Base-by-base conservation (phyloP, 2,888 invertebrate genomes). In the Entomobrya multifasciata region DNA sequence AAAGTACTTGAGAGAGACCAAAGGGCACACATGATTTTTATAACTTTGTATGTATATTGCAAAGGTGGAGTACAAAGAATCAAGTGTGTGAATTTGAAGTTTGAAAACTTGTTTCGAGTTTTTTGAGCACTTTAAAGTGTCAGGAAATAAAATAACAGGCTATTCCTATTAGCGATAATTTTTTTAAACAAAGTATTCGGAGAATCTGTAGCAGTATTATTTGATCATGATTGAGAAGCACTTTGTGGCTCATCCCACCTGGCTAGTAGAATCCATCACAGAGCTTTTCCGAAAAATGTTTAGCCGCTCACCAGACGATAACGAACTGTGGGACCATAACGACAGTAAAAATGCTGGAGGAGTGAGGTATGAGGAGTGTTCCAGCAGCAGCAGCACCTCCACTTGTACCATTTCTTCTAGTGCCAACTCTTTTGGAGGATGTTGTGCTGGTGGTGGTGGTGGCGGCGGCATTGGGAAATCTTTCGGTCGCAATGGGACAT, bases 231-330 rank as follows among this genome's bases (percentile, higher is more conserved):
- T 88, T 80, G 89, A 89, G 30, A 90, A 88, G 57, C 86, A 87
- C 70, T 88, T 90, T 82, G 89, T 88, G 78, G 88, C 84, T 36
- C 83, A 88, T 88, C 88, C 89, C 74, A 88, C 88, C 79, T 88
- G 88, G 88, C 82, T 90, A 70, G 85, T 90, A 52, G 88, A 86
- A 62, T 88, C 88, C 15, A 72, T 88, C 30, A 90, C 88, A 47
- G 87, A 88, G 70, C 86, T 90, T 22, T 88, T 90, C 83, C 70
- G 87, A 65, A 90, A 90, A 78, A 87, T 90, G 88, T 88, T 87
- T 83, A 80, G 87, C 74, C 79, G 77, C 60, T 79, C 86, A 57
- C 85, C 88, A 47, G 76, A 87, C 17, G 30, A 74, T 27, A 41
- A 20, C 27, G 70, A 81, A 72, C 81, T 87, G 36, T 88, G 89